Evolutionary conservation across 2,113 vertebrate species (phyloP).

Genomic region (Atlantisia rogersi): DNA sequence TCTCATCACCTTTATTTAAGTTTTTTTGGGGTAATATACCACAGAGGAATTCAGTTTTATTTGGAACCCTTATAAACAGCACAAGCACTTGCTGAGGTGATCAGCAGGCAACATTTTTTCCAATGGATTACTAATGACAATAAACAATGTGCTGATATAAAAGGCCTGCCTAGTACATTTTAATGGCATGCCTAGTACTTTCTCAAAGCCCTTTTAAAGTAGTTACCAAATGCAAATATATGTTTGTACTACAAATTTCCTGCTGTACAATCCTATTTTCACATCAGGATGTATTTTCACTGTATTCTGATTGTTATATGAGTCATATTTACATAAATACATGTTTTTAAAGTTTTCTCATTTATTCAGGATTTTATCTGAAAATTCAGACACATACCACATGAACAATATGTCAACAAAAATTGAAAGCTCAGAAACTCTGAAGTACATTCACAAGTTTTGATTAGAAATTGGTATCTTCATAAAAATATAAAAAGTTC

Average conservation of each 20-base stretch:
- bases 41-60: neutral
- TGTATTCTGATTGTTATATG: neutral
- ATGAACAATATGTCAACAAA: neutral
- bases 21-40: neutral
- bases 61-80: neutral
- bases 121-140: conserved; percentile 31
- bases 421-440: neutral
- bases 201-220: neutral
- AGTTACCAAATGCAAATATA: conserved; percentile 25
- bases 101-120: conserved; percentile 3
- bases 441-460: neutral
- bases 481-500: neutral
- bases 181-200: neutral
- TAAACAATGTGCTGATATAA: neutral
- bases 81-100: neutral
- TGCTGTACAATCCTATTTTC: neutral
- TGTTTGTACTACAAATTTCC: neutral
- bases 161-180: neutral
- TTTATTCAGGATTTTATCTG: neutral
- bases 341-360: neutral
- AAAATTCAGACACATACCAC: neutral
- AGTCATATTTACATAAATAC: neutral
- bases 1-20: neutral
- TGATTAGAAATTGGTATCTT: neutral
- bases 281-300: neutral